Percentiles rank a stretch among this genome's conserved stretches.
Evolutionary conservation across 2,113 vertebrate species (phyloP).

Genomic region (Dryoscopus gambensis): DNA sequence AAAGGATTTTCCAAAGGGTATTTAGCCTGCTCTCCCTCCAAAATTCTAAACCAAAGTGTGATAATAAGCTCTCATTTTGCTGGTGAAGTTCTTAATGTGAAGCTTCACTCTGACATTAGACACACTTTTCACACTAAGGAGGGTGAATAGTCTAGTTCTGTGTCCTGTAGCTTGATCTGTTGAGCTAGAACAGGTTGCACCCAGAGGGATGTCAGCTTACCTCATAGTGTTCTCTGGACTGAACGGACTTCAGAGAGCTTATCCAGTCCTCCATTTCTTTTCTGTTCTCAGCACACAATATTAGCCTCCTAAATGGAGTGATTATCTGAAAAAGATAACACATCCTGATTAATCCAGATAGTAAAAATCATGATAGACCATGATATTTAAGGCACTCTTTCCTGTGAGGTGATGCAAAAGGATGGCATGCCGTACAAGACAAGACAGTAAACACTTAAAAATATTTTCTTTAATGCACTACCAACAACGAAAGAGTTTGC

Average conservation of each 20-base stretch:
- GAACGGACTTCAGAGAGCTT: constrained; percentile 88
- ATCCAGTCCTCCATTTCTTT: constrained; percentile 96
- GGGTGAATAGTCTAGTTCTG: neutral
- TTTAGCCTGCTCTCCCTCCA: neutral
- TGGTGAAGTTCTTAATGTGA: neutral
- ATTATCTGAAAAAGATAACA: constrained; percentile 79
- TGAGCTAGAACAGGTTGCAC: neutral
- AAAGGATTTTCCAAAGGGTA: neutral
- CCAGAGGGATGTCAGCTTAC: constrained; percentile 69
- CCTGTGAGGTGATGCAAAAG: neutral
- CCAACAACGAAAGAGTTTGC: neutral
- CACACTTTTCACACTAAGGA: neutral
- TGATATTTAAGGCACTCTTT: neutral
- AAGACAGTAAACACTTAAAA: neutral
- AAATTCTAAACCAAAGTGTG: neutral
- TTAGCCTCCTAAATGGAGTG: constrained; percentile 87
- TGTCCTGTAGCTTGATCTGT: constrained; percentile 9
- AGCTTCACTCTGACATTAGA: neutral
- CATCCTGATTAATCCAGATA: neutral
- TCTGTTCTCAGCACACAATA: constrained; percentile 88
- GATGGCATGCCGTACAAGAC: neutral
- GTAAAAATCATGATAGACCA: neutral
- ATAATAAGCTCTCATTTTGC: neutral
- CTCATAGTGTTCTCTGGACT: constrained; percentile 96
- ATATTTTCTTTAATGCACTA: neutral